phyloP scores from a whole-genome alignment of 2,797 vertebrate genomes.

The Monodelphis domestica region DNA sequence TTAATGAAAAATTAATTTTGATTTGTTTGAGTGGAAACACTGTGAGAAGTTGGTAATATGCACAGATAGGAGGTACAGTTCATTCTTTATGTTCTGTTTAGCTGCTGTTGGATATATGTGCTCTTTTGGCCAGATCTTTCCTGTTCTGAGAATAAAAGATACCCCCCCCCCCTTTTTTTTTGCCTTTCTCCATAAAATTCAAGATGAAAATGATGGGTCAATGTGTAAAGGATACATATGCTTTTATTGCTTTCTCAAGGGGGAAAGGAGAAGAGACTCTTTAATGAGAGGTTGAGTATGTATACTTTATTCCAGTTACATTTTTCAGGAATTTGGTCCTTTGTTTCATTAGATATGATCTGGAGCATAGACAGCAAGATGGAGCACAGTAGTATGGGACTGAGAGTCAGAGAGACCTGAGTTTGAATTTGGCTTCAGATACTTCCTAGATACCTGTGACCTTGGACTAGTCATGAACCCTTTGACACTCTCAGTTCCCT shows the following conservation, averaged over 20 bases:
- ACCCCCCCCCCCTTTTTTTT: conserved; percentile 27
- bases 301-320: conserved; percentile 26
- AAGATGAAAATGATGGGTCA: conserved; percentile 35
- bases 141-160: conserved; percentile 21
- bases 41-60: conserved; percentile 43
- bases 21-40: conserved; percentile 52
- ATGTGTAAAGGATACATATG: neutral
- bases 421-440: neutral
- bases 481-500: neutral
- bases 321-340: conserved; percentile 50
- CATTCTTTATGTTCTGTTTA: conserved; percentile 10
- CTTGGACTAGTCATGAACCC: neutral
- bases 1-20: conserved; percentile 40
- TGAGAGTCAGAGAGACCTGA: neutral
- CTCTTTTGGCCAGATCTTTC: neutral
- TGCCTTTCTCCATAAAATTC: conserved; percentile 40
- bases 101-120: neutral
- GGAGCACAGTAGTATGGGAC: neutral
- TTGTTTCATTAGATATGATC: conserved; percentile 24
- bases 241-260: conserved; percentile 4
- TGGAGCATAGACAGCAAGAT: neutral
- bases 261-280: conserved; percentile 44
- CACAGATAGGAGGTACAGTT: neutral
- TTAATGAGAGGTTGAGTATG: conserved; percentile 6
- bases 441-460: neutral